Evolutionary conservation across 2,797 vertebrate genomes (phyloP).

Genomic region (Molothrus ater): DNA sequence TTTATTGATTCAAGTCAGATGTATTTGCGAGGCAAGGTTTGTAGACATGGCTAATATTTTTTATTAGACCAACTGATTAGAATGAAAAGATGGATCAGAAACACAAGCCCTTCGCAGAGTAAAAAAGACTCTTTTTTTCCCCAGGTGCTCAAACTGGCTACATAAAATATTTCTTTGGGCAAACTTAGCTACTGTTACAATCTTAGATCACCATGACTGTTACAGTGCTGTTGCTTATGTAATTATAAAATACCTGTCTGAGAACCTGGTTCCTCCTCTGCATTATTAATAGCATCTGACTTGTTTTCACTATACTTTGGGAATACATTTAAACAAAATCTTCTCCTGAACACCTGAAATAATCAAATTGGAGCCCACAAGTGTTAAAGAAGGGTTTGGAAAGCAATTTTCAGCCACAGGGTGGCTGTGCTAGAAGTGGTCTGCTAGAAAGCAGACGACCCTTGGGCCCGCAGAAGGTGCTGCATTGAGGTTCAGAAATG

Average conservation of each 20-base stretch:
- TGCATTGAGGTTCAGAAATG: neutral
- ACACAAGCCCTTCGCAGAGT: neutral
- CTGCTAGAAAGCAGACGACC: neutral
- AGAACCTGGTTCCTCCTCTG: neutral
- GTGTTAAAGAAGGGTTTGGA: neutral
- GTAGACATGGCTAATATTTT: slow-evolving; percentile 37
- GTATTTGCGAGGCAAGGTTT: slow-evolving; percentile 26
- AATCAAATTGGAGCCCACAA: neutral
- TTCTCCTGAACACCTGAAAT: neutral
- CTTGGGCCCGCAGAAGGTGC: neutral
- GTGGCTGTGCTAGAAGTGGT: neutral
- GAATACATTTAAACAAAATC: neutral
- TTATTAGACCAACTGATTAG: slow-evolving; percentile 40
- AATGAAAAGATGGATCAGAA: slow-evolving; percentile 2
- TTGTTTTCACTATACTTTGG: neutral
- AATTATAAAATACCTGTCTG: slow-evolving; percentile 23
- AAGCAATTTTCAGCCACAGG: neutral
- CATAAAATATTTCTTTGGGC: neutral
- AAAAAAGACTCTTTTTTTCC: neutral
- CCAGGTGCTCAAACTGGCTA: neutral
- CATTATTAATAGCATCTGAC: slow-evolving; percentile 1
- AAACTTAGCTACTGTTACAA: slow-evolving; percentile 1
- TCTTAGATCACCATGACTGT: neutral
- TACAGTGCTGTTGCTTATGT: neutral
- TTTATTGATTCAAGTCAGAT: slow-evolving; percentile 43